These are phyloP conservation scores for Berghia stephanieae DNA, from an alignment of 1,140 invertebrate genomes.

Conservation along the genomic window DNA sequence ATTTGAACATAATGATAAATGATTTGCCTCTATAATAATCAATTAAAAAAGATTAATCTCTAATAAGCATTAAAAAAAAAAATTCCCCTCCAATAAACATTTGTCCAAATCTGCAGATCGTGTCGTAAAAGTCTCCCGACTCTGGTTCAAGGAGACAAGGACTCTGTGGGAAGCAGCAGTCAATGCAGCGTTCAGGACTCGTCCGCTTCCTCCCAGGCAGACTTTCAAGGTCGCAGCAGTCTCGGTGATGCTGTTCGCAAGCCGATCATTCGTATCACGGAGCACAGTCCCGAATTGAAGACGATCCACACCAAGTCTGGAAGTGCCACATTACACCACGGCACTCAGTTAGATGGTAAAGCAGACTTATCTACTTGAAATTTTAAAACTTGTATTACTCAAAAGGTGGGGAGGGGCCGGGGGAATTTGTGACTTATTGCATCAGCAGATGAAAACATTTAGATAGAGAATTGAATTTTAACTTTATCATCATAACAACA, in stretches of 20 bases:
- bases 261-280: slow-evolving; percentile 95
- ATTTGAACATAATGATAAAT: no score
- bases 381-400: no score
- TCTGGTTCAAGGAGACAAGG: slow-evolving; percentile 44
- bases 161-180: slow-evolving; percentile 45
- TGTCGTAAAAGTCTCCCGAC: slow-evolving; percentile 46
- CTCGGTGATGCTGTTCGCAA: slow-evolving; percentile 68
- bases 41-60: no score
- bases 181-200: slow-evolving; percentile 52
- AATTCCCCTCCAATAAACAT: no score
- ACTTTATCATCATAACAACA: no score
- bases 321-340: slow-evolving; percentile 30
- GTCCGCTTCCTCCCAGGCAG: slow-evolving; percentile 42
- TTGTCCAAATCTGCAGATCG: slow-evolving; percentile 36
- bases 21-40: no score
- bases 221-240: slow-evolving; percentile 8
- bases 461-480: no score
- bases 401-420: no score
- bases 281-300: slow-evolving; percentile 74
- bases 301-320: neutral
- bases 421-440: no score
- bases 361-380: no score
- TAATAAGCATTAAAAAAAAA: no score
- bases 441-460: no score
- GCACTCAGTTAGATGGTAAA: slow-evolving; percentile 5